A percentile compares a stretch with the other conserved stretches of the same genome.
Evolutionary conservation across 2,888 invertebrate genomes (phyloP).

Genomic region (Busseola fusca): DNA sequence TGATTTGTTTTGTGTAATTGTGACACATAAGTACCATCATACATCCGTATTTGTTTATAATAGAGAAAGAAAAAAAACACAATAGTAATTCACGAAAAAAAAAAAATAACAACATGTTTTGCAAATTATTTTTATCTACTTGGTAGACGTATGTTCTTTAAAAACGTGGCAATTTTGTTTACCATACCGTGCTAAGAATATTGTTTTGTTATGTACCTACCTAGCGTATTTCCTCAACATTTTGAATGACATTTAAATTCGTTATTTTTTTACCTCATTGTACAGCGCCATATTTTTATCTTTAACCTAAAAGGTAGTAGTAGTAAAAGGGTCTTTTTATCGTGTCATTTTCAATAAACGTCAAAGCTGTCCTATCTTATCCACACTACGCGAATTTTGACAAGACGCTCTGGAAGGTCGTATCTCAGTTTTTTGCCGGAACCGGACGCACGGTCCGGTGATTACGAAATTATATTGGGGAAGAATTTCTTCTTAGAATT

Average conservation of each 20-base stretch:
- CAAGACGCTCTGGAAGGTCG: slow-evolving; percentile 77
- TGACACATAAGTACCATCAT: background rate
- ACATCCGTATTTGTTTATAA: background rate
- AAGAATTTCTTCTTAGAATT: slow-evolving; percentile 76
- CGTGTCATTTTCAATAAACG: slow-evolving; percentile 21
- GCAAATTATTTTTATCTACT: background rate
- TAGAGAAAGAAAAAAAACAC: background rate
- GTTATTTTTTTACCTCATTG: background rate
- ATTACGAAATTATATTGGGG: slow-evolving; percentile 88
- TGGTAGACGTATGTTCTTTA: background rate
- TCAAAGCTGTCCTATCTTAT: slow-evolving; percentile 64
- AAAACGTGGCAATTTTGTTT: background rate
- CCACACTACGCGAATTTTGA: slow-evolving; percentile 75
- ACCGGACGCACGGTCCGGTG: slow-evolving; percentile 86
- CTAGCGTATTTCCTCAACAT: background rate
- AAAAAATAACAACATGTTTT: background rate
- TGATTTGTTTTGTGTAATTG: background rate
- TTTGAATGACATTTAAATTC: background rate
- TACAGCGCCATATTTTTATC: background rate
- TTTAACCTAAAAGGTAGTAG: background rate
- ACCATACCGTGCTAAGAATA: background rate
- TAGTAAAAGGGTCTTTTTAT: slow-evolving; percentile 26
- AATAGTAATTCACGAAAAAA: background rate
- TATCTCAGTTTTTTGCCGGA: slow-evolving; percentile 83
- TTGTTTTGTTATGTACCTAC: too few species aligned